Evolutionary conservation across 2,797 vertebrate genomes (phyloP).

Genomic region (Neosalanx taihuensis): DNA sequence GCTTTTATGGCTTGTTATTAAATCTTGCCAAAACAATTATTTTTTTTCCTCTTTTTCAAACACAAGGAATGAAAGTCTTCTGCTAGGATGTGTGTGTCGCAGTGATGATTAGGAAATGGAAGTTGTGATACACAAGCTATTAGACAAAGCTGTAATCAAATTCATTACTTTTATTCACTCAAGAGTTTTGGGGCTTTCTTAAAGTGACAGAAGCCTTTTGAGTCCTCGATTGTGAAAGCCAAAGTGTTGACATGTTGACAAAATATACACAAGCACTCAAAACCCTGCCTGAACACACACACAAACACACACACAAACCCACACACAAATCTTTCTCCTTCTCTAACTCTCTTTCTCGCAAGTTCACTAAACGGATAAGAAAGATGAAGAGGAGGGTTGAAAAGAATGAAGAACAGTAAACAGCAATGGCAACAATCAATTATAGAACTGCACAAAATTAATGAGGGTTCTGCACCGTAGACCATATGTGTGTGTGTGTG

Average conservation of each 20-base stretch:
- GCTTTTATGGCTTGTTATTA: constrained; percentile 99
- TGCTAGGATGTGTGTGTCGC: constrained; percentile 88
- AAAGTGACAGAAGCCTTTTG: constrained; percentile 80
- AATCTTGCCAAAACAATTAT: constrained; percentile 97
- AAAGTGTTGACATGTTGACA: no score
- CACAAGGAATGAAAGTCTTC: constrained; percentile 95
- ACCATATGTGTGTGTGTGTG: constrained; percentile 67
- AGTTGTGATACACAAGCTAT: constrained; percentile 93
- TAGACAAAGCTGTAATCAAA: constrained; percentile 96
- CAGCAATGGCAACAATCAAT: constrained; percentile 91
- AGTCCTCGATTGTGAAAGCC: neutral
- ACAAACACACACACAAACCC: neutral
- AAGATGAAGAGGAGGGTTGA: constrained; percentile 36
- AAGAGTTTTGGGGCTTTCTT: constrained; percentile 83
- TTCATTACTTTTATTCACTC: constrained; percentile 97
- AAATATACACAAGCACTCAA: no score
- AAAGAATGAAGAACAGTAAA: constrained; percentile 83
- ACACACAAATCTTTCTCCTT: neutral
- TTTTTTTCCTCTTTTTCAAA: constrained; percentile 87
- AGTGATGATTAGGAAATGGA: constrained; percentile 99
- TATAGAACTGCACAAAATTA: constrained; percentile 95
- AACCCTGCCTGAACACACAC: neutral
- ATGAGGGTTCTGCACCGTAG: constrained; percentile 91
- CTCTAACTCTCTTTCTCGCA: neutral
- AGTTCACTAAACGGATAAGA: constrained; percentile 56